phyloP scores from a whole-genome alignment of 2,888 invertebrate genomes.

The Tipula unca region DNA sequence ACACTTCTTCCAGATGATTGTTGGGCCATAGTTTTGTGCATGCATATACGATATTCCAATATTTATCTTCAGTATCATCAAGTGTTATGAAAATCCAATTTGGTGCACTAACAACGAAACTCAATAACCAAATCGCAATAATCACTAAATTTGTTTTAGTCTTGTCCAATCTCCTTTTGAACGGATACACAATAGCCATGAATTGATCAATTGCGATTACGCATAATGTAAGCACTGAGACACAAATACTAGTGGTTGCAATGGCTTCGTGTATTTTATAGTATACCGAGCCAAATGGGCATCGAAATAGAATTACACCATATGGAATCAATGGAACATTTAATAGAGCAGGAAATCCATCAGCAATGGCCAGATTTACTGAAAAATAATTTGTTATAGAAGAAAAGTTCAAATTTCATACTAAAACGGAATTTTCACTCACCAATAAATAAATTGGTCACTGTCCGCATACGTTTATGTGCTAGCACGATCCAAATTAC shows the following conservation, averaged over 20 bases:
- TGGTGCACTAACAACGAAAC: neutral
- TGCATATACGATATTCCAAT: neutral
- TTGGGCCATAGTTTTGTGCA: neutral
- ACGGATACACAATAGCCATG: neutral
- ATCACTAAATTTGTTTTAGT: neutral
- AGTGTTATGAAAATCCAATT: neutral
- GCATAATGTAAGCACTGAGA: neutral
- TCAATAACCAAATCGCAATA: neutral
- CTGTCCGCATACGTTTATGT: neutral
- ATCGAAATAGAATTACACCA: neutral
- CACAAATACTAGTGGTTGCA: neutral
- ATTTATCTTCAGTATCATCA: neutral
- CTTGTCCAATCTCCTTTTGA: neutral
- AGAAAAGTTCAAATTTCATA: neutral
- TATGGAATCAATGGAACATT: neutral
- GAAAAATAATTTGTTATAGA: neutral
- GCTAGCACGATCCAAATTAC: no score
- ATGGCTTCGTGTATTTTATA: neutral
- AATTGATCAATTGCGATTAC: neutral
- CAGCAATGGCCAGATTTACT: neutral
- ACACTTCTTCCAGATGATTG: neutral
- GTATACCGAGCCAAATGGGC: neutral
- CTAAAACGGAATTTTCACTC: neutral
- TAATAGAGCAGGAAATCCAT: neutral
- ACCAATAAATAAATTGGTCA: neutral